Evolutionary conservation across 1,140 invertebrate genomes (phyloP).

Genomic region (Araneus ventricosus): DNA sequence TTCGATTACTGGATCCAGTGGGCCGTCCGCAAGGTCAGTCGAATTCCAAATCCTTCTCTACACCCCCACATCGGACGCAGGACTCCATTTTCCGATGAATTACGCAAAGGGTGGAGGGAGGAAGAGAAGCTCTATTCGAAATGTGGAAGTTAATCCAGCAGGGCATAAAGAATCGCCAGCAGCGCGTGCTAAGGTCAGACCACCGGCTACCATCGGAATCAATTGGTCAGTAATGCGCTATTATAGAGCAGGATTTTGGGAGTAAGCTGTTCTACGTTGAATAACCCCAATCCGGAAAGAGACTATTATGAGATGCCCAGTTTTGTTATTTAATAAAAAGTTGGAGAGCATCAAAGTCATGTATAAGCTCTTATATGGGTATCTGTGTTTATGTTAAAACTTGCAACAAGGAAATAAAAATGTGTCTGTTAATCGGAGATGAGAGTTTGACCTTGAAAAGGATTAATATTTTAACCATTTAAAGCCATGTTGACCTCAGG

Average conservation of each 20-base stretch:
- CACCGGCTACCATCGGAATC: neutral
- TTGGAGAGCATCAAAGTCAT: neutral
- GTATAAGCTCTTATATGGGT: neutral
- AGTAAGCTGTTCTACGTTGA: neutral
- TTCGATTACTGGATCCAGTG: neutral
- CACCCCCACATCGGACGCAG: neutral
- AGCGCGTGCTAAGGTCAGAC: neutral
- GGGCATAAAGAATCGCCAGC: neutral
- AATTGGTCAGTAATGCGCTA: constrained; percentile 17
- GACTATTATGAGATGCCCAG: neutral
- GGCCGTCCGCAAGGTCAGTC: neutral
- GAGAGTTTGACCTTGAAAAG: neutral
- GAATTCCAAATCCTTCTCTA: neutral
- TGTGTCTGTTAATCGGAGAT: neutral
- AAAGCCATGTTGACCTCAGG: too few relatives aligned
- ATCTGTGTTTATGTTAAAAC: neutral
- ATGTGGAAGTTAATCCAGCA: constrained; percentile 4
- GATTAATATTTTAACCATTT: too few relatives aligned
- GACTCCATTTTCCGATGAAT: constrained; percentile 12
- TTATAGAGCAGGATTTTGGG: neutral
- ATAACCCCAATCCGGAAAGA: neutral
- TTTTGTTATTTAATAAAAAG: too few relatives aligned
- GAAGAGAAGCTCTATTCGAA: neutral
- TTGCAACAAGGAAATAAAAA: neutral
- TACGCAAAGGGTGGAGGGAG: neutral